Conservation (phyloP, 1,140 invertebrate genomes). For the Trachymyrmex cornetzi region DNA sequence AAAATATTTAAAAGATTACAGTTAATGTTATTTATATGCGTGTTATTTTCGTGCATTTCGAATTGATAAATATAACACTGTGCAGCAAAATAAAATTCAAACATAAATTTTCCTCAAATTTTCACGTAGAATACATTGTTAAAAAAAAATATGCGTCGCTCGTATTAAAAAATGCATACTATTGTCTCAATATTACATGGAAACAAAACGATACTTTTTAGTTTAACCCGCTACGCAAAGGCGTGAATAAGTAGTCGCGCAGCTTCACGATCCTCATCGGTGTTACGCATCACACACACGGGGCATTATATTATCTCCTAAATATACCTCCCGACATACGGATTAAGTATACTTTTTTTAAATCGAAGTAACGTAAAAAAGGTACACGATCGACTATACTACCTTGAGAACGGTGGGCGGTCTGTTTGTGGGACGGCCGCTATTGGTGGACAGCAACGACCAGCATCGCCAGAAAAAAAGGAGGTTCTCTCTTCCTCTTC, state of each 20-base stretch:
- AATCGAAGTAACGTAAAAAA: conserved; percentile 77
- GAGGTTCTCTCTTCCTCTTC: conserved; percentile 51
- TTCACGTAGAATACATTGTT: not conserved
- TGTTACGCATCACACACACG: conserved; percentile 12
- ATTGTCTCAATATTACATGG: not conserved
- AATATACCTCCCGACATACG: conserved; percentile 48
- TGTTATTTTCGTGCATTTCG: not conserved
- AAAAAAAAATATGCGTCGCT: conserved; percentile 4
- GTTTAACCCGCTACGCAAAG: not conserved
- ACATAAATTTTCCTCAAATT: not conserved
- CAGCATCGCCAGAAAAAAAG: conserved; percentile 86
- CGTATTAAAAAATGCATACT: not conserved
- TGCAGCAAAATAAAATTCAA: not conserved
- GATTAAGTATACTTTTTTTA: conserved; percentile 75
- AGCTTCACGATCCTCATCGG: conserved; percentile 38
- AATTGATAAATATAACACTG: not conserved
- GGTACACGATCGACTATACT: conserved; percentile 79
- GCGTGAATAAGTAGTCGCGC: conserved; percentile 25
- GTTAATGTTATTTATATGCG: not conserved
- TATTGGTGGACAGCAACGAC: conserved; percentile 86
- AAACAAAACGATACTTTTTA: not conserved
- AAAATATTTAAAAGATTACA: not conserved
- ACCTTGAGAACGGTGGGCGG: conserved; percentile 77
- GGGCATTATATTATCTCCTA: conserved; percentile 68
- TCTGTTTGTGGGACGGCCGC: conserved; percentile 83